Percentiles rank a stretch among this genome's conserved stretches.
These are phyloP conservation scores for Drosophila subquinaria DNA, from an alignment of 2,888 invertebrate species.

Conservation along the genomic window DNA sequence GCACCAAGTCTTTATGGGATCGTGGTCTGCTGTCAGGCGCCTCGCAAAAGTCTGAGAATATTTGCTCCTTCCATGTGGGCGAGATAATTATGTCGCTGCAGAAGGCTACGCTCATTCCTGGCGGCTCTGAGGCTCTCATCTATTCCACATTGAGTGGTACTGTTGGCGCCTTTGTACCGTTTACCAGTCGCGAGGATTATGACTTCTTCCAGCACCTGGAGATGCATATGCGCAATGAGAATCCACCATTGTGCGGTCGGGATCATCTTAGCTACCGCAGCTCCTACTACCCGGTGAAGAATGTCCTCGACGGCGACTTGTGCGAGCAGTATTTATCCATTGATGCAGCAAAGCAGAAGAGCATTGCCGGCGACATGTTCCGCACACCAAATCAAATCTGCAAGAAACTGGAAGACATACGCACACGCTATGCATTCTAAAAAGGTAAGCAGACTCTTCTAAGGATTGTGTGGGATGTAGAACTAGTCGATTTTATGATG, in stretches of 20 bases:
- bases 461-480: too few relatives aligned
- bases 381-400: constrained; percentile 98
- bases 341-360: constrained; percentile 96
- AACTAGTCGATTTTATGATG: constrained; percentile 52
- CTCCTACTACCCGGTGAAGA: constrained; percentile 97
- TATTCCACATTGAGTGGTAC: constrained; percentile 98
- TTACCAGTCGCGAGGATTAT: constrained; percentile 98
- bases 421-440: constrained; percentile 99
- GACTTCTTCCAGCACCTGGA: constrained; percentile 99
- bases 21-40: constrained; percentile 97
- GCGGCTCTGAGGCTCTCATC: constrained; percentile 97
- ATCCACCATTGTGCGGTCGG: constrained; percentile 97
- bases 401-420: constrained; percentile 99
- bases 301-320: constrained; percentile 99
- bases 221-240: constrained; percentile 99
- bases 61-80: constrained; percentile 97
- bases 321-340: constrained; percentile 99
- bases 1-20: constrained; percentile 98
- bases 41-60: constrained; percentile 97
- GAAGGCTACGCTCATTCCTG: constrained; percentile 98
- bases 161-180: constrained; percentile 96
- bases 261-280: constrained; percentile 99
- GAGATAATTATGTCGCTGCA: constrained; percentile 98
- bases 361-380: constrained; percentile 97
- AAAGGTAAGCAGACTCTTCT: constrained; percentile 80